These are phyloP conservation scores for Pyralis farinalis DNA, from an alignment of 2,888 invertebrate genomes.

Conservation along the genomic window DNA sequence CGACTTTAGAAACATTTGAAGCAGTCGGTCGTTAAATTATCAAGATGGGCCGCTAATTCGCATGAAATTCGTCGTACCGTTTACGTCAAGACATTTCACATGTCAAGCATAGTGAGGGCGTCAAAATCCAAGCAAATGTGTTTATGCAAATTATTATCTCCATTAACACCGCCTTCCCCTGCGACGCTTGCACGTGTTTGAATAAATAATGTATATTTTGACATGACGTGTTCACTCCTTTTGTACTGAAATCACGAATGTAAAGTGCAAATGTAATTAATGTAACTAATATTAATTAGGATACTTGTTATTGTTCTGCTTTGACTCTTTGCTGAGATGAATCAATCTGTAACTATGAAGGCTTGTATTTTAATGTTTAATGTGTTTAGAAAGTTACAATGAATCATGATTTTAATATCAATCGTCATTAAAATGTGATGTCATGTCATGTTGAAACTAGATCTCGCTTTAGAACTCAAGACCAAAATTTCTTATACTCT, in stretches of 20 bases:
- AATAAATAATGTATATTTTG: slow-evolving; percentile 46
- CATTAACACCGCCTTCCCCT: slow-evolving; percentile 59
- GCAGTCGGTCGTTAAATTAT: slow-evolving; percentile 39
- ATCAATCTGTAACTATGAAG: too few species aligned
- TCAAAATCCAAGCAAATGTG: slow-evolving; percentile 75
- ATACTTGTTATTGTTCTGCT: too few species aligned
- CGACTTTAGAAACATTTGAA: slow-evolving; percentile 31
- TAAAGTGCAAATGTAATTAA: neutral
- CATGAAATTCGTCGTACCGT: slow-evolving; percentile 42
- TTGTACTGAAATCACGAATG: neutral
- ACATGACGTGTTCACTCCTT: neutral
- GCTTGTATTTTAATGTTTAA: too few species aligned
- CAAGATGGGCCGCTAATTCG: slow-evolving; percentile 43
- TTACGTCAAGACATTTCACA: slow-evolving; percentile 64
- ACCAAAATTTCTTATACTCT: too few species aligned
- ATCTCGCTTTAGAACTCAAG: too few species aligned
- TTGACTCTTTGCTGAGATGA: too few species aligned
- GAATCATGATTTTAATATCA: too few species aligned
- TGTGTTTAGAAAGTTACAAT: too few species aligned
- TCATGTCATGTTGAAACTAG: too few species aligned
- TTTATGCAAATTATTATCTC: slow-evolving; percentile 74
- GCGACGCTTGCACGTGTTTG: slow-evolving; percentile 45
- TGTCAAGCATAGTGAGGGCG: slow-evolving; percentile 63
- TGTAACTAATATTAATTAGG: too few species aligned
- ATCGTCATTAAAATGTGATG: too few species aligned